Evolutionary conservation across 2,797 vertebrate species (phyloP).

Genomic region (Danio tinwini): DNA sequence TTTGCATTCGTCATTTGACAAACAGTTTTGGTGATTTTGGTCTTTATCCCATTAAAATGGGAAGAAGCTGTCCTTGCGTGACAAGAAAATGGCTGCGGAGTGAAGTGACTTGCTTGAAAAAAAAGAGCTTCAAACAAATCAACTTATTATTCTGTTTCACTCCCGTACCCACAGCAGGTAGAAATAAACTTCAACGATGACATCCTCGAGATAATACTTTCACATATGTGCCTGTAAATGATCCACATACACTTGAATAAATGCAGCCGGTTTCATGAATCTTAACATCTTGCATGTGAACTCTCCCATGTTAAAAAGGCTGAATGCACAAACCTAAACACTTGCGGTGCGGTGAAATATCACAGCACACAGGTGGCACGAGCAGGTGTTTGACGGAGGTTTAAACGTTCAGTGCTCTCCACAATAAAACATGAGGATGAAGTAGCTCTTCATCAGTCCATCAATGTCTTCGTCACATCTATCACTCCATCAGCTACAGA

Average conservation of each 20-base stretch:
- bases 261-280: background rate
- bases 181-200: slow-evolving; percentile 1
- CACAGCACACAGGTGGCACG: background rate
- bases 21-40: slow-evolving; percentile 15
- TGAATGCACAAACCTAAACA: slow-evolving; percentile 26
- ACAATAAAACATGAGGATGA: slow-evolving; percentile 13
- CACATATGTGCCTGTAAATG: background rate
- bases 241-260: slow-evolving; percentile 8
- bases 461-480: slow-evolving; percentile 35
- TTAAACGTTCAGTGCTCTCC: slow-evolving; percentile 28
- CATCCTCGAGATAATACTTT: background rate
- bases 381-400: slow-evolving; percentile 41
- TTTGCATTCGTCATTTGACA: slow-evolving; percentile 10
- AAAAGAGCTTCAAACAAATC: background rate
- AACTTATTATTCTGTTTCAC: background rate
- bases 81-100: background rate
- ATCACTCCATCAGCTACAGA: slow-evolving; percentile 36
- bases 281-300: slow-evolving; percentile 28
- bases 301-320: background rate
- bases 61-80: slow-evolving; percentile 21
- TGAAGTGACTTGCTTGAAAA: slow-evolving; percentile 8
- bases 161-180: background rate
- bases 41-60: slow-evolving; percentile 5
- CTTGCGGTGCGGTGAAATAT: background rate
- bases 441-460: slow-evolving; percentile 32